Evolutionary conservation across 2,797 vertebrate species (phyloP).

Genomic region (Onychomys leucogaster): DNA sequence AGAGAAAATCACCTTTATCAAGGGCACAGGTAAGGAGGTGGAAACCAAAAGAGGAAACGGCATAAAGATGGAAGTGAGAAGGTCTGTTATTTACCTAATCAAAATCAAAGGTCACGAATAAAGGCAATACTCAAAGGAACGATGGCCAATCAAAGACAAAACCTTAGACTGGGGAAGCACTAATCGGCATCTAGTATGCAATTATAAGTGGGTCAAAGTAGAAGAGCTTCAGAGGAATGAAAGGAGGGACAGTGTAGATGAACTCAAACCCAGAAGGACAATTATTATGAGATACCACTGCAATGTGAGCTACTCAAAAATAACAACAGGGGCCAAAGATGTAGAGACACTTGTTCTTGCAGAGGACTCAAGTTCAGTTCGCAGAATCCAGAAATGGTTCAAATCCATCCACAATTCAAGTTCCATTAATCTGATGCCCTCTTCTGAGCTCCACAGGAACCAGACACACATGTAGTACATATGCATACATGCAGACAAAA

Average conservation of each 20-base stretch:
- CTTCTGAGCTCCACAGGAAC: background rate
- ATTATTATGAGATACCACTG: background rate
- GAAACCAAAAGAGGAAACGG: background rate
- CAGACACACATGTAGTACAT: background rate
- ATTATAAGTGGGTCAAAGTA: background rate
- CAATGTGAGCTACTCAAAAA: background rate
- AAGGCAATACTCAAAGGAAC: constrained; percentile 36
- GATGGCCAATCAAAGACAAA: background rate
- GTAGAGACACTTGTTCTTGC: background rate
- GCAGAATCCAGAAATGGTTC: background rate
- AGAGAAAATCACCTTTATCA: background rate
- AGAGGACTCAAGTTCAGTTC: background rate
- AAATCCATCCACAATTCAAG: background rate
- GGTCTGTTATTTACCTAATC: background rate
- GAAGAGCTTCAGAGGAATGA: background rate
- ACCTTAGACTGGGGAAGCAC: background rate
- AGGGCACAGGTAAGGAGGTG: background rate
- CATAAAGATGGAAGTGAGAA: constrained; percentile 4
- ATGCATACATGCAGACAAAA: background rate
- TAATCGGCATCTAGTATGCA: background rate
- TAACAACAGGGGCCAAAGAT: background rate
- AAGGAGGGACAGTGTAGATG: background rate
- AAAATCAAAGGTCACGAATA: background rate
- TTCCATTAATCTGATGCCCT: background rate
- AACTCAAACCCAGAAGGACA: background rate